Evolutionary conservation across 2,888 invertebrate genomes (phyloP).

Genomic region (Phortica magna): DNA sequence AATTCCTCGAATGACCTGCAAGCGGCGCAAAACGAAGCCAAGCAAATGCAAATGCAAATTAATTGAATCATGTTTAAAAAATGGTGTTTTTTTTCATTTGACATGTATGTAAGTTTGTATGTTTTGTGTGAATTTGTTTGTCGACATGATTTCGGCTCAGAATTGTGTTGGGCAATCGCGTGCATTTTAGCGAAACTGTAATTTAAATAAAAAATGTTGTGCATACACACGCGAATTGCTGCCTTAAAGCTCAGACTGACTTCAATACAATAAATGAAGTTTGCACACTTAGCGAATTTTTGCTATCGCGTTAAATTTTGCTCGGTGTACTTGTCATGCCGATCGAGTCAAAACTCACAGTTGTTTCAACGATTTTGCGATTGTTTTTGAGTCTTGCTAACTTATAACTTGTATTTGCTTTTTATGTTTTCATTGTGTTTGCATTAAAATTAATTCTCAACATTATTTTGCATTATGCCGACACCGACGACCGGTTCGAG

Average conservation of each 20-base stretch:
- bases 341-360: too few relatives aligned
- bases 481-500: neutral
- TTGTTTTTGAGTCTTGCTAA: slow-evolving; percentile 21
- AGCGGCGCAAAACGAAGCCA: too few relatives aligned
- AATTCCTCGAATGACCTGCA: slow-evolving; percentile 88
- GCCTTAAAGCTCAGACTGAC: too few relatives aligned
- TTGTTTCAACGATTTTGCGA: slow-evolving; percentile 36
- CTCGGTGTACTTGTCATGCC: too few relatives aligned
- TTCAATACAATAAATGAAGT: too few relatives aligned
- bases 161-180: neutral
- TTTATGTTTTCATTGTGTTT: slow-evolving; percentile 59
- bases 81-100: neutral
- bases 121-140: neutral
- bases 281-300: too few relatives aligned
- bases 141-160: neutral
- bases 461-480: slow-evolving; percentile 22
- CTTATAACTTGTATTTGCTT: slow-evolving; percentile 50
- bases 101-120: too few relatives aligned
- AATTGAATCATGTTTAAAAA: slow-evolving; percentile 10
- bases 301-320: too few relatives aligned
- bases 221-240: too few relatives aligned
- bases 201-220: slow-evolving; percentile 45
- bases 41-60: slow-evolving; percentile 24
- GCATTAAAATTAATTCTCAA: slow-evolving; percentile 40
- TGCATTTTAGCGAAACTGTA: slow-evolving; percentile 36